Evolutionary conservation across 2,797 vertebrate species (phyloP), one percentile per base, ranked within the genome.

Genomic region (Ceyx erithaca): DNA sequence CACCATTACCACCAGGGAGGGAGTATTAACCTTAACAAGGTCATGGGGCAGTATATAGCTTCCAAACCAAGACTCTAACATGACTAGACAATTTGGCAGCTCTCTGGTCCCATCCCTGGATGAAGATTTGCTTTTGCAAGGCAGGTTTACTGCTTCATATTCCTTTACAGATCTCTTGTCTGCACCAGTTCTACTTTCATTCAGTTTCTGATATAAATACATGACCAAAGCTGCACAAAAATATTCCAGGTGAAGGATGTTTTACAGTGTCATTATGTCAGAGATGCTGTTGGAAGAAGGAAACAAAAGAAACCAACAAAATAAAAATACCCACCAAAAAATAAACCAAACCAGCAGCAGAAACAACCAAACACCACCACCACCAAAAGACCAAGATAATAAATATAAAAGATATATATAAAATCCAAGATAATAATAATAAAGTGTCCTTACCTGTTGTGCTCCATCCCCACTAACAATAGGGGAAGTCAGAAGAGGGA

Each of bases 391-490:
- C 51, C 26, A 76, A 82, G 16, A 80, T 3, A 85, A 9, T 67
- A 18, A 68, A n/a, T n/a, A n/a, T n/a, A n/a, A n/a, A n/a, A n/a
- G n/a, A n/a, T n/a, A n/a, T n/a, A n/a, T n/a, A n/a, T n/a, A n/a
- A n/a, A n/a, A n/a, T n/a, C n/a, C n/a, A n/a, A n/a, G n/a, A n/a
- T n/a, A n/a, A n/a, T n/a, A n/a, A 80, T 3, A 85, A 9, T 67
- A 18, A 68, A n/a, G 12, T 90, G 89, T 97, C 41, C 96, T 97
- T 98, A 99, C 99, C 99, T 99, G 99, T 96, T 99, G 99, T 87
- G 98, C 98, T 95, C 98, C 99, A 92, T 99, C 99, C 71, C 99
- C 99, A 69, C 99, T 99, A 97, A 99, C 98, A 98, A 99, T 99
- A 82, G 98, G 96, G 92, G 98, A 97, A 94, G 98, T 98, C 73